Percentiles rank a stretch among this genome's conserved stretches.
Evolutionary conservation across 2,888 invertebrate species (phyloP).

Genomic region (Prenolepis imparis): DNA sequence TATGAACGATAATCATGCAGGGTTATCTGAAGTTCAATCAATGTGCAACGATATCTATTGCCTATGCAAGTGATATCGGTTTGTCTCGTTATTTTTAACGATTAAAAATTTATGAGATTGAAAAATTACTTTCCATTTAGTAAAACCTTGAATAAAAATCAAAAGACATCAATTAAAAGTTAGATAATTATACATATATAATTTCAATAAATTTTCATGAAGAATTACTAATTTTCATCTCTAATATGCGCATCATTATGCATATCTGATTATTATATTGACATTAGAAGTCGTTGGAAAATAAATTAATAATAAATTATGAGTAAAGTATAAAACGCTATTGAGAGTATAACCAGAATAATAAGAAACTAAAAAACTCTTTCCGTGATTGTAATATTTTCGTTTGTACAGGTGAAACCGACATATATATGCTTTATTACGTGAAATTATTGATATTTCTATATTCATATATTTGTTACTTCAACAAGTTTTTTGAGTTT

Average conservation of each 20-base stretch:
- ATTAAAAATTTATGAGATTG: neutral
- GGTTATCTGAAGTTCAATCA: slow-evolving; percentile 54
- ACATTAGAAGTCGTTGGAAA: neutral
- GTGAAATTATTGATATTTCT: neutral
- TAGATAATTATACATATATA: neutral
- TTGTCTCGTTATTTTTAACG: neutral
- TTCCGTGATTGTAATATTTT: neutral
- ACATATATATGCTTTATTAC: neutral
- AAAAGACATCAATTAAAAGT: neutral
- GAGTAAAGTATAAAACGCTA: neutral
- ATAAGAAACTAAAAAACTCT: neutral
- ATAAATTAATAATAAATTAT: neutral
- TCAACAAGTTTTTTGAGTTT: neutral
- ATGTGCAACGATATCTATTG: neutral
- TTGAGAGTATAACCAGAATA: neutral
- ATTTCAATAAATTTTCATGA: neutral
- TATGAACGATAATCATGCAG: neutral
- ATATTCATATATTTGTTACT: neutral
- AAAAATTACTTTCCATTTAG: neutral
- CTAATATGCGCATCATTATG: too few relatives aligned
- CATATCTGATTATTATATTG: neutral
- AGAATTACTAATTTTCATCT: neutral
- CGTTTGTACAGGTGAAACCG: neutral
- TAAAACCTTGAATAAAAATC: neutral
- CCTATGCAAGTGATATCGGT: neutral